Conservation (phyloP, 2,888 invertebrate species). For the Neoascia interrupta region DNA sequence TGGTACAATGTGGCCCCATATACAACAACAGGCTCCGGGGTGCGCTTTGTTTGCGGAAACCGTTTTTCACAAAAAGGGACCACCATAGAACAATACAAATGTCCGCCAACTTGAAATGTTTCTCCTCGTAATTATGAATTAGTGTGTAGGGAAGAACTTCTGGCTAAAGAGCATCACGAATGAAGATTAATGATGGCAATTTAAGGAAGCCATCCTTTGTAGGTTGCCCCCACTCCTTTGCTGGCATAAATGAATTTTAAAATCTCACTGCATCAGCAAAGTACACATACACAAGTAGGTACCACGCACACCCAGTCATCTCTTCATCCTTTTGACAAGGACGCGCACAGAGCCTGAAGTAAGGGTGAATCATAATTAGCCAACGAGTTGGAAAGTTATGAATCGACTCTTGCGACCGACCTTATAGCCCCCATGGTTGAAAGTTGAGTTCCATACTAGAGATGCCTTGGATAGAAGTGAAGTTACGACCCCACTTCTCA, state of each 20-base stretch:
- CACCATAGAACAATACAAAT: conserved; percentile 60
- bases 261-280: conserved; percentile 47
- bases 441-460: conserved; percentile 9
- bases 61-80: conserved; percentile 34
- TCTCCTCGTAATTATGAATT: conserved; percentile 68
- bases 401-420: conserved; percentile 58
- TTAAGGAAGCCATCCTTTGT: conserved; percentile 44
- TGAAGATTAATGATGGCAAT: conserved; percentile 69
- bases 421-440: conserved; percentile 13
- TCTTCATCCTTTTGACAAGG: conserved; percentile 15
- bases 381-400: conserved; percentile 69
- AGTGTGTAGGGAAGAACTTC: conserved; percentile 65
- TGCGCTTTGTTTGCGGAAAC: conserved; percentile 45
- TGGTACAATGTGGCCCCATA: conserved; percentile 15
- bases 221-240: conserved; percentile 10
- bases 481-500: not conserved
- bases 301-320: not conserved
- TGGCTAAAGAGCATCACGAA: conserved; percentile 67
- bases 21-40: no score
- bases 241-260: conserved; percentile 68
- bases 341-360: no score
- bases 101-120: conserved; percentile 68
- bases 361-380: conserved; percentile 59
- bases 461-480: not conserved
- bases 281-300: not conserved